These are phyloP conservation scores for Ageneiosus marmoratus DNA, from an alignment of 2,113 vertebrate genomes.

Conservation along the genomic window DNA sequence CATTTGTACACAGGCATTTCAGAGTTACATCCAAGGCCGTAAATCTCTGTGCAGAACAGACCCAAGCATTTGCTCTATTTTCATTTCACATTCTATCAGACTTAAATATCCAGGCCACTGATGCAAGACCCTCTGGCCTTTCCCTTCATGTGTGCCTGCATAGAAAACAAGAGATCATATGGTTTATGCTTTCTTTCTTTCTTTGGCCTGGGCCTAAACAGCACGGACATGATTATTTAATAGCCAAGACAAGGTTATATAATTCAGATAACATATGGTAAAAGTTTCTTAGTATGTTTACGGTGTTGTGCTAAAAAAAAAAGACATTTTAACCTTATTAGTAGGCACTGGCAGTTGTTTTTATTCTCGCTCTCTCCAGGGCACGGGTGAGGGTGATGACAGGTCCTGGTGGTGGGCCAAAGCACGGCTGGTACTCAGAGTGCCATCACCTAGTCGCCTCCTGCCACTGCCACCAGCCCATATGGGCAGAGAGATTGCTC, in stretches of 20 bases:
- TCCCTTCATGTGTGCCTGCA: neutral
- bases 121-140: constrained; percentile 26
- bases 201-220: neutral
- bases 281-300: neutral
- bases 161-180: constrained; percentile 35
- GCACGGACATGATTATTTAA: constrained; percentile 6
- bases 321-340: constrained; percentile 37
- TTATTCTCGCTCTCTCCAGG: constrained; percentile 46
- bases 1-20: constrained; percentile 44
- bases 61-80: constrained; percentile 39
- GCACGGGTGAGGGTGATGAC: constrained; percentile 72
- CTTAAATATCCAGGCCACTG: constrained; percentile 26
- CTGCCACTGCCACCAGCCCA: constrained; percentile 67
- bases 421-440: constrained; percentile 64
- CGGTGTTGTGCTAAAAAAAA: neutral
- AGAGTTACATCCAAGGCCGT: constrained; percentile 32
- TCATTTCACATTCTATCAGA: constrained; percentile 33
- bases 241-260: neutral
- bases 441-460: constrained; percentile 66
- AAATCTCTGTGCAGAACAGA: constrained; percentile 45
- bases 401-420: constrained; percentile 73
- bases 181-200: constrained; percentile 2
- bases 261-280: neutral
- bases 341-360: constrained; percentile 40
- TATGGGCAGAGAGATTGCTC: constrained; percentile 68